Evolutionary conservation across 2,888 invertebrate genomes (phyloP).

Genomic region (Anarsia innoxiella): DNA sequence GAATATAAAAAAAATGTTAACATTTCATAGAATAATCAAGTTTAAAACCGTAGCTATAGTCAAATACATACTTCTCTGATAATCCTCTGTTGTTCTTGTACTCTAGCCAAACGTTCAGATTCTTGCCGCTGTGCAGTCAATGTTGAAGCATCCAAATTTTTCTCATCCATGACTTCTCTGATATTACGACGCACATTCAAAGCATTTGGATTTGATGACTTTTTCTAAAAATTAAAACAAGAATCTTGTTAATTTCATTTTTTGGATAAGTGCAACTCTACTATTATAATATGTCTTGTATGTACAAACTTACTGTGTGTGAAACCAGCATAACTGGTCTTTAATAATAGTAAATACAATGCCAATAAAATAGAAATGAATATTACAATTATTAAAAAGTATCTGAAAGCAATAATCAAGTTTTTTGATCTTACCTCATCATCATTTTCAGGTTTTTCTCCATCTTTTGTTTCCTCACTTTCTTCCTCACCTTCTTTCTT

Average conservation of each 20-base stretch:
- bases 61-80: constrained; percentile 79
- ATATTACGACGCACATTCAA: constrained; percentile 88
- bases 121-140: constrained; percentile 94
- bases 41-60: too few species aligned
- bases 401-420: too few species aligned
- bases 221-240: constrained; percentile 58
- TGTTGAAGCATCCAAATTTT: constrained; percentile 93
- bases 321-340: too few species aligned
- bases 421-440: constrained; percentile 50
- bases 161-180: constrained; percentile 94
- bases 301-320: too few species aligned
- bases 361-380: background rate
- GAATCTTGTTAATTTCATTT: too few species aligned
- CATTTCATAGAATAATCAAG: too few species aligned
- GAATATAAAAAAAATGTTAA: constrained; percentile 15
- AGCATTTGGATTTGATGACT: constrained; percentile 49
- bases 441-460: constrained; percentile 50
- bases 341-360: background rate
- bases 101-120: constrained; percentile 88
- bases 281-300: too few species aligned
- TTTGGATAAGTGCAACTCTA: too few species aligned
- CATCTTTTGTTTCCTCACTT: constrained; percentile 29
- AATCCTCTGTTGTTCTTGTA: constrained; percentile 89
- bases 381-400: too few species aligned
- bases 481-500: constrained; percentile 44